Conservation (phyloP, 2,888 invertebrate genomes). For the Acleris cristana region DNA sequence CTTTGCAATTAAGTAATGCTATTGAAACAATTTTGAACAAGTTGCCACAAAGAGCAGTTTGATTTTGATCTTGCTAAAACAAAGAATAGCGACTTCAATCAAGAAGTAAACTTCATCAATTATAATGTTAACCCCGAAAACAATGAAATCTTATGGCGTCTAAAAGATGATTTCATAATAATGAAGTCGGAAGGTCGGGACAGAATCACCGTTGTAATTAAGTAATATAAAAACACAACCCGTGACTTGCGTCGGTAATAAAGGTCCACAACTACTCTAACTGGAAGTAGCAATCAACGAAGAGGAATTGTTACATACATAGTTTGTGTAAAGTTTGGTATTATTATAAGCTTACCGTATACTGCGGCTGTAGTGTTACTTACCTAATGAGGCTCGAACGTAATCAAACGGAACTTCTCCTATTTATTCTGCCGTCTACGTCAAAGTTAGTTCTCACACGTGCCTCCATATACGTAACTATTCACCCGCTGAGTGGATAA, state of each 20-base stretch:
- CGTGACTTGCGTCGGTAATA: no score
- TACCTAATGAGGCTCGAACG: slow-evolving; percentile 23
- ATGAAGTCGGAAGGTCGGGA: no score
- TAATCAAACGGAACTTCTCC: slow-evolving; percentile 30
- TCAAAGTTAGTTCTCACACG: slow-evolving; percentile 27
- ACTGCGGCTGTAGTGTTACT: slow-evolving; percentile 10
- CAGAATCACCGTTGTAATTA: no score
- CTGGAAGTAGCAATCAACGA: slow-evolving; percentile 27
- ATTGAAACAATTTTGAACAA: slow-evolving; percentile 7
- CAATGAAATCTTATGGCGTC: no score
- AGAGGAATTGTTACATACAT: slow-evolving; percentile 7
- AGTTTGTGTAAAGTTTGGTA: slow-evolving; percentile 4
- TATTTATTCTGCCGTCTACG: slow-evolving; percentile 29
- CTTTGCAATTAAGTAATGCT: slow-evolving; percentile 6
- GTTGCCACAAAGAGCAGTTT: background rate
- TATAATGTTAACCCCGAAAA: background rate
- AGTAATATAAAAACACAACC: no score
- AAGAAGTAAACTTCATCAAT: no score
- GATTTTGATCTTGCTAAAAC: background rate
- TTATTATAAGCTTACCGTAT: slow-evolving; percentile 21
- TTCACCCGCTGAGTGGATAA: slow-evolving; percentile 43
- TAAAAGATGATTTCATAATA: no score
- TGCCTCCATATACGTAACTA: slow-evolving; percentile 15
- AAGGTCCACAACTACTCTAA: background rate
- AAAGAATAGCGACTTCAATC: background rate